Evolutionary conservation across 2,113 vertebrate genomes (phyloP).

Genomic region (Atherinomorus stipes): DNA sequence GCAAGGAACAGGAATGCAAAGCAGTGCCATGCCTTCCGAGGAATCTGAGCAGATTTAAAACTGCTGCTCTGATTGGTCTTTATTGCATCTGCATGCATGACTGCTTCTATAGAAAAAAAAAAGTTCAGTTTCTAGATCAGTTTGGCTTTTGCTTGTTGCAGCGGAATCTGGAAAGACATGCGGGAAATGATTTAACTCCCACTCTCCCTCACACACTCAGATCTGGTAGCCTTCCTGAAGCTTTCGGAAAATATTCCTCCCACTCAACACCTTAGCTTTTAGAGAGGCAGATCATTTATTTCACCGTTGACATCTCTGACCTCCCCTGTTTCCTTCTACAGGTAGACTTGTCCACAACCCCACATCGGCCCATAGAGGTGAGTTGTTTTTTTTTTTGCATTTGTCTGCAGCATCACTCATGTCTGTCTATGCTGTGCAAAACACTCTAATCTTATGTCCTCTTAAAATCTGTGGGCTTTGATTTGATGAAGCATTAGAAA

Average conservation of each 20-base stretch:
- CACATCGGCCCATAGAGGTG: slow-evolving; percentile 79
- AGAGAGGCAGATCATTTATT: background rate
- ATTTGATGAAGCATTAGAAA: background rate
- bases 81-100: background rate
- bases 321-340: slow-evolving; percentile 63
- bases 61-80: background rate
- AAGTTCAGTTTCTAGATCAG: background rate
- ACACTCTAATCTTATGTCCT: no score
- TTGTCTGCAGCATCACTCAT: background rate
- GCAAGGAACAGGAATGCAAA: slow-evolving; percentile 29
- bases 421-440: background rate
- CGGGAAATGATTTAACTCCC: slow-evolving; percentile 34
- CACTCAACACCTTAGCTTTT: slow-evolving; percentile 19
- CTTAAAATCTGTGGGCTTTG: background rate
- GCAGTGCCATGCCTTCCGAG: no score
- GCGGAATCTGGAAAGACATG: slow-evolving; percentile 42
- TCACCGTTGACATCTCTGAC: slow-evolving; percentile 12
- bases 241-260: slow-evolving; percentile 20
- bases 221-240: slow-evolving; percentile 6
- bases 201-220: background rate
- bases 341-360: slow-evolving; percentile 79
- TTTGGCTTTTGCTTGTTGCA: slow-evolving; percentile 6
- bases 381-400: slow-evolving; percentile 38
- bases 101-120: background rate
- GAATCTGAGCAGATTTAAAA: no score